phyloP scores from a whole-genome alignment of 2,797 vertebrate species.

The Ptychobarbus kaznakovi region DNA sequence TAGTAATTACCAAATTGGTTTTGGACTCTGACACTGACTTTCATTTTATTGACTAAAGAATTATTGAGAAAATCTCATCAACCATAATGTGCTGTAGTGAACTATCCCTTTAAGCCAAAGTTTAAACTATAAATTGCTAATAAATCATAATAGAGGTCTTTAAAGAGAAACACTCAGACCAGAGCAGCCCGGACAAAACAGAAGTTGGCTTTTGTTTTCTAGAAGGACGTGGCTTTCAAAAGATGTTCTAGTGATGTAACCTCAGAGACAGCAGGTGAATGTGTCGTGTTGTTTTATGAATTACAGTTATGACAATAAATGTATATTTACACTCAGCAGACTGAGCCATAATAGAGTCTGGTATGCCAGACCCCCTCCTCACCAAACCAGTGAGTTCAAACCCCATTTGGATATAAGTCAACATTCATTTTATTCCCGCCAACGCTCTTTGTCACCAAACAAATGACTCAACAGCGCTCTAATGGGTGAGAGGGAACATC shows the following conservation, averaged over 20 bases:
- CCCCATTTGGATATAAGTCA: slow-evolving; percentile 43
- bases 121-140: background rate
- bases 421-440: slow-evolving; percentile 37
- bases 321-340: slow-evolving; percentile 40
- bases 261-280: slow-evolving; percentile 24
- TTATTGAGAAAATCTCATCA: background rate
- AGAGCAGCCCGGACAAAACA: background rate
- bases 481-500: slow-evolving; percentile 29
- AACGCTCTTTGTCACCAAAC: slow-evolving; percentile 43
- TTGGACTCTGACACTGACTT: background rate
- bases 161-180: background rate
- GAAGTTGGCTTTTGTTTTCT: background rate
- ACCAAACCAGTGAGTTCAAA: slow-evolving; percentile 29
- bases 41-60: background rate
- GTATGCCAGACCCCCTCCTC: slow-evolving; percentile 3
- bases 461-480: slow-evolving; percentile 20
- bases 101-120: background rate
- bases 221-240: background rate
- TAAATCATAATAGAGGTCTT: background rate
- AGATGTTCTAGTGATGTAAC: slow-evolving; percentile 6
- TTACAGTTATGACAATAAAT: slow-evolving; percentile 37
- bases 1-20: background rate
- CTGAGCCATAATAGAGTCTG: slow-evolving; percentile 34
- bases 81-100: background rate
- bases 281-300: slow-evolving; percentile 18